Evolutionary conservation across 2,888 invertebrate genomes (phyloP), one percentile per base, ranked within the genome.

Genomic region (Polyploca ridens): DNA sequence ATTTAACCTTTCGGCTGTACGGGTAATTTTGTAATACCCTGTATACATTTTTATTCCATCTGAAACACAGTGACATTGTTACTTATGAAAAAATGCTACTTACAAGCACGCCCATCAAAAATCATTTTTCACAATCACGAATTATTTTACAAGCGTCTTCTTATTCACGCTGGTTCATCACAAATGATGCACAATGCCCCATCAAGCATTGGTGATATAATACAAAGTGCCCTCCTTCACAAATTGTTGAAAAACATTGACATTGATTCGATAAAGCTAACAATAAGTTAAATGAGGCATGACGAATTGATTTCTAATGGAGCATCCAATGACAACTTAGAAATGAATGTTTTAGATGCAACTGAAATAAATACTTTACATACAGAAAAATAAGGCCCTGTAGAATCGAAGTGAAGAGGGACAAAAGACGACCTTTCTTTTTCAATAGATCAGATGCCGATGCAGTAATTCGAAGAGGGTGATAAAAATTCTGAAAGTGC

Each of bases 81-180:
- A 27, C 27, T 27, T 27, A 27, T 27, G 27, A 27, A 27, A 27
- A 27, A 27, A 27, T 27, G 27, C 27, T 27, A 69, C 79, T 80
- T 73, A 85, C 85, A 69, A 41, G 69, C 44, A 57, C 41, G 57
- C 33, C 38, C 69, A 61, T 75, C 70, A 58, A 71, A 70, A 4
- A 82, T 83, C 86, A 85, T 86, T 65, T 64, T 75, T 1, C 35
- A 61, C 41, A 54, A 10, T 11, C 4, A 68, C 64, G 6, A 54
- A 8, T 49, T 0, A 41, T 44, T 16, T 7, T n/a, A 41, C 19
- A 35, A 10, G 62, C 70, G 66, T 65, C 63, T 65, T 60, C 10
- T 58, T 63, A 33, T 27, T 10, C 11, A 33, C 27, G 64, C 54
- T 19, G 44, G n/a, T 49, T 16, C 33, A 13, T 27, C 57, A 35